Conservation (phyloP, 2,113 vertebrate species). For the Uria lomvia region DNA sequence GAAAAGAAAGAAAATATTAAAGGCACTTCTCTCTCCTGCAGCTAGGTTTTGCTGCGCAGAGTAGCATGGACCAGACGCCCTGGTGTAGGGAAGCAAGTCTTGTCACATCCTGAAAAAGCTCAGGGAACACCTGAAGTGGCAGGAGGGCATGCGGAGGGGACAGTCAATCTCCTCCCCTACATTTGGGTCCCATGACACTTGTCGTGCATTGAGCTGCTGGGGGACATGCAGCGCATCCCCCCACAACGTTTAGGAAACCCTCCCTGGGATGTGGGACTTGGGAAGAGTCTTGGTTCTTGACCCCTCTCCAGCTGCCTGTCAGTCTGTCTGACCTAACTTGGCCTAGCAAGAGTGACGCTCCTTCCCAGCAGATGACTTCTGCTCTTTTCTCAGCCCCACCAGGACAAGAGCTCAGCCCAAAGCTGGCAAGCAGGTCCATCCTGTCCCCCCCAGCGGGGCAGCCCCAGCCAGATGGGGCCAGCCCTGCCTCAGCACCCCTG, state of each 20-base stretch:
- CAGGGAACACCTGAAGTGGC: neutral
- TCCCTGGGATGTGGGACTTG: fast-evolving
- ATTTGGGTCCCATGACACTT: neutral
- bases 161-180: neutral
- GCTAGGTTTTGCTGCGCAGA: neutral
- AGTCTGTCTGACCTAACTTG: neutral
- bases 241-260: neutral
- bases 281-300: neutral
- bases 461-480: neutral
- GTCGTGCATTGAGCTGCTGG: neutral
- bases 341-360: neutral
- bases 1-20: neutral
- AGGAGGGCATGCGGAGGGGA: neutral
- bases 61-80: neutral
- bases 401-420: neutral
- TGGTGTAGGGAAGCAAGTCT: neutral
- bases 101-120: neutral
- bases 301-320: neutral
- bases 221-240: neutral
- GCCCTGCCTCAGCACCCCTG: neutral
- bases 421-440: neutral
- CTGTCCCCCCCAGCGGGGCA: neutral
- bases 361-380: neutral
- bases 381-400: neutral
- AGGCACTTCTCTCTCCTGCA: neutral